Percentiles rank a stretch among this genome's conserved stretches.
These are phyloP conservation scores for Raja brachyura DNA, from an alignment of 2,113 vertebrate species.

Conservation along the genomic window DNA sequence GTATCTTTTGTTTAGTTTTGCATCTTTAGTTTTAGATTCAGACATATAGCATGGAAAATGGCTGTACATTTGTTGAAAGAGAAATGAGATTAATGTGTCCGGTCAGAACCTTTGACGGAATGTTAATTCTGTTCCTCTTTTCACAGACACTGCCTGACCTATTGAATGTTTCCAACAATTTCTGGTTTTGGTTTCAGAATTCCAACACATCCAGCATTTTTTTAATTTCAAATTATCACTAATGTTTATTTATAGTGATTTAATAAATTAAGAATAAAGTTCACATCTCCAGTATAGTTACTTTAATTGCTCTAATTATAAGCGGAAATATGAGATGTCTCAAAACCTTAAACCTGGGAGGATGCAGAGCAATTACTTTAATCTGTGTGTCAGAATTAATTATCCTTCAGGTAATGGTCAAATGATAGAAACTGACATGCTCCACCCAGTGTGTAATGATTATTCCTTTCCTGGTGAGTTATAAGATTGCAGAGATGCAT, in stretches of 20 bases:
- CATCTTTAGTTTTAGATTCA: no score
- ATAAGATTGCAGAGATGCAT: not conserved
- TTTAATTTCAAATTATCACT: no score
- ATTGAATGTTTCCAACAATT: no score
- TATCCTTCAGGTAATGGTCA: not conserved
- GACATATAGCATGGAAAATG: no score
- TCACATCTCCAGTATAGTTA: not conserved
- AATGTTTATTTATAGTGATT: not conserved
- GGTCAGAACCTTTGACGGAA: no score
- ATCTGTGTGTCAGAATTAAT: not conserved
- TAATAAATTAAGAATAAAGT: not conserved
- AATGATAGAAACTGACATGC: not conserved
- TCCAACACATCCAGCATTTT: no score
- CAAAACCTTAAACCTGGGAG: not conserved
- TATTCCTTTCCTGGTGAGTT: not conserved
- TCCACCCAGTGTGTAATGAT: not conserved
- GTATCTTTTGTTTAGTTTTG: no score
- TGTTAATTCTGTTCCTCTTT: no score
- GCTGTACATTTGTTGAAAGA: no score
- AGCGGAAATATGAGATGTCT: not conserved
- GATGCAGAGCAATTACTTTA: constrained; percentile 3
- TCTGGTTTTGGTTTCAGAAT: no score
- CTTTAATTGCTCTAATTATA: constrained; percentile 25
- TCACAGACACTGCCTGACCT: no score
- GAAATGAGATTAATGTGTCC: no score